Conservation (phyloP, 2,888 invertebrate species). For the Parnassius apollo region DNA sequence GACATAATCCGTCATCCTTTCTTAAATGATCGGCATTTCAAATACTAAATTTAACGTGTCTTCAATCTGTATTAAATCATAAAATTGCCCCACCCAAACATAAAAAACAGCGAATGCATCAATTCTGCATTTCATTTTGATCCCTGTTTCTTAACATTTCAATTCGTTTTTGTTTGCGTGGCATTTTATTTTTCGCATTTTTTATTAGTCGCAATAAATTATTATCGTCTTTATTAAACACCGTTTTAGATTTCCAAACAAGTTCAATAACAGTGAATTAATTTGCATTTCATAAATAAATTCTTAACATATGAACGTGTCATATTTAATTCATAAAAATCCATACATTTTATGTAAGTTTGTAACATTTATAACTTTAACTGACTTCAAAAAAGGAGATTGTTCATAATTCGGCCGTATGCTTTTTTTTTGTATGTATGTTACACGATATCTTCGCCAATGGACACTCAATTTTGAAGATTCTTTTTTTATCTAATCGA, state of each 20-base stretch:
- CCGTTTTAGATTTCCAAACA: slow-evolving; percentile 32
- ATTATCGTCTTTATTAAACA: slow-evolving; percentile 19
- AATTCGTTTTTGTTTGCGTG: not conserved
- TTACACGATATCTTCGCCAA: too few relatives aligned
- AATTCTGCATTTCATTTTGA: not conserved
- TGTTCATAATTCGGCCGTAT: too few relatives aligned
- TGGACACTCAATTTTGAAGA: too few relatives aligned
- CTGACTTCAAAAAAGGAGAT: too few relatives aligned
- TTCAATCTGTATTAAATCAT: slow-evolving; percentile 19
- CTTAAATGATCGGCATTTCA: not conserved
- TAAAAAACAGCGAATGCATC: not conserved
- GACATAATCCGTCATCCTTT: too few relatives aligned
- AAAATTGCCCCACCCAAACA: slow-evolving; percentile 22
- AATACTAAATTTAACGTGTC: slow-evolving; percentile 6
- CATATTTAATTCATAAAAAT: not conserved
- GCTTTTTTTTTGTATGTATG: too few relatives aligned
- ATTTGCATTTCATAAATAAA: slow-evolving; percentile 18
- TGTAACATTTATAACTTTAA: too few relatives aligned
- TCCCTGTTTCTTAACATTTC: not conserved
- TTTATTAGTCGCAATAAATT: not conserved
- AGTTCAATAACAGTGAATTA: slow-evolving; percentile 31
- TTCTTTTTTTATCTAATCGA: too few relatives aligned
- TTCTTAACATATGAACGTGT: slow-evolving; percentile 4
- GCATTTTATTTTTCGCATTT: too few relatives aligned
- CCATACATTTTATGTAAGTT: not conserved